A percentile compares a stretch with the other conserved stretches of the same genome.
These are phyloP conservation scores for Malaclemys terrapin DNA, from an alignment of 2,113 vertebrate species.

Conservation along the genomic window DNA sequence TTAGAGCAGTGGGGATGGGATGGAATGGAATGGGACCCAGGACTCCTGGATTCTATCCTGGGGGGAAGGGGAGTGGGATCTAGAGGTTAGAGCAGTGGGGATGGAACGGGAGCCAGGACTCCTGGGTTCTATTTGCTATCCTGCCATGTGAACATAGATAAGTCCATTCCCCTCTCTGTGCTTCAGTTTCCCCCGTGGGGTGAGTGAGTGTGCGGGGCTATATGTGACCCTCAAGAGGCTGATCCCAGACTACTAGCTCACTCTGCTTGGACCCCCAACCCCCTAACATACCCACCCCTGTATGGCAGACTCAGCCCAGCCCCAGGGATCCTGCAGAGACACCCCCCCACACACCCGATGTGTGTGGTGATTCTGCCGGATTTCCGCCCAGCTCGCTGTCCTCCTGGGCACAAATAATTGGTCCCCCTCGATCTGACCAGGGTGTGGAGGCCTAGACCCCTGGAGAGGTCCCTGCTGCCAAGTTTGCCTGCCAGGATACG, in stretches of 20 bases:
- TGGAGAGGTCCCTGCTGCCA: not conserved
- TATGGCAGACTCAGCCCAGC: not conserved
- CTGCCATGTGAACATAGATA: not conserved
- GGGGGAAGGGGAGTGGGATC: not conserved
- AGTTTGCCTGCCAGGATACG: not conserved
- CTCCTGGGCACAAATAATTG: not conserved
- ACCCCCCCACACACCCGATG: not conserved
- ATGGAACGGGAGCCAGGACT: not conserved
- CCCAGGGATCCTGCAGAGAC: not conserved
- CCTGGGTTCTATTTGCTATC: not conserved
- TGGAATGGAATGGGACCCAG: not conserved
- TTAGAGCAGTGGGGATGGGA: not conserved
- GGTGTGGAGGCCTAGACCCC: not conserved
- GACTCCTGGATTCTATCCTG: not conserved
- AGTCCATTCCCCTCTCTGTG: not conserved
- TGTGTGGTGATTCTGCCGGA: not conserved
- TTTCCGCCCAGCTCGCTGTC: not conserved
- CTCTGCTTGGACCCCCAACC: not conserved
- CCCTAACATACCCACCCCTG: not conserved
- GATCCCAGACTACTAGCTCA: not conserved
- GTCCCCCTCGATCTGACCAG: not conserved
- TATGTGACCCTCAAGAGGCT: not conserved
- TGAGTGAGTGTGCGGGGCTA: not conserved
- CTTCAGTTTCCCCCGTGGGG: not conserved
- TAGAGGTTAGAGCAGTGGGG: not conserved